A percentile compares a stretch with the other conserved stretches of the same genome.
phyloP scores from a whole-genome alignment of 2,113 vertebrate species.

The Solea senegalensis region DNA sequence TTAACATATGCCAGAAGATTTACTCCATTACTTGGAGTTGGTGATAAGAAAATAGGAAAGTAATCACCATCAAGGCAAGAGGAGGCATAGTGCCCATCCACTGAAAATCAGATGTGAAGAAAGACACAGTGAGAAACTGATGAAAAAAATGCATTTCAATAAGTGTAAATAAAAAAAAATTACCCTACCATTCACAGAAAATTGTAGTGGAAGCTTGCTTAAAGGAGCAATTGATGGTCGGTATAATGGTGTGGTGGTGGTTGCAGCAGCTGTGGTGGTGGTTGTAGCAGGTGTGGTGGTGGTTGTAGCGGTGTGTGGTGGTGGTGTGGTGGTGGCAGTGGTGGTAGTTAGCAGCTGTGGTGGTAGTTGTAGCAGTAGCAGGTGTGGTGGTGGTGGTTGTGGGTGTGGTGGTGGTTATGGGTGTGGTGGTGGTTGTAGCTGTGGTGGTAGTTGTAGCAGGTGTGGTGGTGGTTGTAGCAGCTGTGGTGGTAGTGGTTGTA shows the following conservation, averaged over 20 bases:
- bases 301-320: neutral
- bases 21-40: constrained; percentile 45
- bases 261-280: neutral
- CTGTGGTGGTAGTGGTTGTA: neutral
- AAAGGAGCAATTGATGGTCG: constrained; percentile 9
- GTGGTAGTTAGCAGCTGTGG: neutral
- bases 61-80: constrained; percentile 60
- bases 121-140: neutral
- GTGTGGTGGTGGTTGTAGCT: neutral
- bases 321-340: neutral
- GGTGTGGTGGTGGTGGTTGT: neutral
- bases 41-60: constrained; percentile 48
- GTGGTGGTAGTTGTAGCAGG: too few species aligned
- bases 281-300: neutral
- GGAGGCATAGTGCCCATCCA: constrained; percentile 3
- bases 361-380: neutral
- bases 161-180: too few species aligned
- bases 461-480: neutral
- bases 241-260: too few species aligned
- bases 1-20: constrained; percentile 42
- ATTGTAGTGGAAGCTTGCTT: constrained; percentile 55
- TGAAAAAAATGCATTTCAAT: too few species aligned
- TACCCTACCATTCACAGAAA: constrained; percentile 37
- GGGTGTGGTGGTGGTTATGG: neutral
- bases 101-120: constrained; percentile 18